A percentile compares a stretch with the other conserved stretches of the same genome.
Conservation (phyloP, 1,140 invertebrate genomes). For the Atopsyche davidsoni region DNA sequence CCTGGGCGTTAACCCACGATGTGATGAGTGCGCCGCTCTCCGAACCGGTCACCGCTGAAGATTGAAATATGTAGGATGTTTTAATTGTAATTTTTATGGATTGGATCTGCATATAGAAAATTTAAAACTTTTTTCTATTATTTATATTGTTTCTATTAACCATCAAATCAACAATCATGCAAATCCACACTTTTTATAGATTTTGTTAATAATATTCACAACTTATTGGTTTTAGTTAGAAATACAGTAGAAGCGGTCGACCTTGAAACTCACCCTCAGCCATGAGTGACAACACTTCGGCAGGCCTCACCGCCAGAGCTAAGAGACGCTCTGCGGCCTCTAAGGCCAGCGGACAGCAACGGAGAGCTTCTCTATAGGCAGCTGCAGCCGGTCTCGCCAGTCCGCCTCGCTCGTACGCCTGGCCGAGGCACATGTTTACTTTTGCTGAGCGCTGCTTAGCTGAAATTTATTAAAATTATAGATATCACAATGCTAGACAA, state of each 20-base stretch:
- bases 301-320: conserved; percentile 11
- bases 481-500: too few species aligned
- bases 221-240: too few species aligned
- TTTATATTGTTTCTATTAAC: too few species aligned
- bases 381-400: conserved; percentile 70
- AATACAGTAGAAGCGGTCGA: neutral
- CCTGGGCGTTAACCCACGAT: conserved; percentile 21
- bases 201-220: conserved; percentile 22
- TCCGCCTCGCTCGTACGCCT: conserved; percentile 65
- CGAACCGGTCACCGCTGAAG: conserved; percentile 11
- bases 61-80: too few species aligned
- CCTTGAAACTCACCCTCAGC: conserved; percentile 11
- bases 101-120: too few species aligned
- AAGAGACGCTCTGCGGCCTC: conserved; percentile 30
- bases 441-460: conserved; percentile 34
- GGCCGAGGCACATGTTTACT: conserved; percentile 67
- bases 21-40: conserved; percentile 16
- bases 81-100: too few species aligned
- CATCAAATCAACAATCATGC: too few species aligned
- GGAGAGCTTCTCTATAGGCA: conserved; percentile 72
- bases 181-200: neutral
- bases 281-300: conserved; percentile 18
- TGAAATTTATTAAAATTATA: conserved; percentile 11
- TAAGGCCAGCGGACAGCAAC: conserved; percentile 58
- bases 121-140: too few species aligned